Evolutionary conservation across 1,140 invertebrate species (phyloP).

Genomic region (Penaeus indicus): DNA sequence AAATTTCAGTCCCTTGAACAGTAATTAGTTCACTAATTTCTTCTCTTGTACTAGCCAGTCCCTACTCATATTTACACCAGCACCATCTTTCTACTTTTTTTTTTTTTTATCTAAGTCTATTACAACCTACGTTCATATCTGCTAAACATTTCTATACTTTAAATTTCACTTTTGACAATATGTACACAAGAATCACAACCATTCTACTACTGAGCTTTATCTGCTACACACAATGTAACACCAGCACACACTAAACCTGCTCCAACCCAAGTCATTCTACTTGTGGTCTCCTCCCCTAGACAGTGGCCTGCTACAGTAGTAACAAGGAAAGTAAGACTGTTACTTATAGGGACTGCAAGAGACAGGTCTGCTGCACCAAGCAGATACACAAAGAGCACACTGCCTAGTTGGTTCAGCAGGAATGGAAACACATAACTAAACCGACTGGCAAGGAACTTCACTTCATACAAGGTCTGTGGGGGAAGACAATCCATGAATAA

Average conservation of each 20-base stretch:
- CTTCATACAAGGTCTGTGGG: constrained; percentile 59
- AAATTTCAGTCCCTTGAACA: no score
- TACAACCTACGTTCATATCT: no score
- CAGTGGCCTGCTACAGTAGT: constrained; percentile 70
- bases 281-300: constrained; percentile 69
- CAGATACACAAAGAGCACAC: constrained; percentile 60
- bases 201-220: constrained; percentile 49
- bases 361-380: constrained; percentile 69
- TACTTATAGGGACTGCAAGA: constrained; percentile 71
- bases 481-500: constrained; percentile 1
- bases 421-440: constrained; percentile 62
- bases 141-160: no score
- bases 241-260: constrained; percentile 61
- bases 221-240: constrained; percentile 63
- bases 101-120: no score
- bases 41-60: no score
- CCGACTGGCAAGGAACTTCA: constrained; percentile 60
- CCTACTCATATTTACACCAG: no score
- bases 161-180: no score
- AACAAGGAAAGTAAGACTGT: constrained; percentile 71
- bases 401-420: constrained; percentile 62
- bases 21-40: no score
- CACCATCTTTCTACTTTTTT: no score
- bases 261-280: constrained; percentile 61
- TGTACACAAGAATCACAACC: no score